Evolutionary conservation across 2,797 vertebrate species (phyloP).

Genomic region (Periparus ater): DNA sequence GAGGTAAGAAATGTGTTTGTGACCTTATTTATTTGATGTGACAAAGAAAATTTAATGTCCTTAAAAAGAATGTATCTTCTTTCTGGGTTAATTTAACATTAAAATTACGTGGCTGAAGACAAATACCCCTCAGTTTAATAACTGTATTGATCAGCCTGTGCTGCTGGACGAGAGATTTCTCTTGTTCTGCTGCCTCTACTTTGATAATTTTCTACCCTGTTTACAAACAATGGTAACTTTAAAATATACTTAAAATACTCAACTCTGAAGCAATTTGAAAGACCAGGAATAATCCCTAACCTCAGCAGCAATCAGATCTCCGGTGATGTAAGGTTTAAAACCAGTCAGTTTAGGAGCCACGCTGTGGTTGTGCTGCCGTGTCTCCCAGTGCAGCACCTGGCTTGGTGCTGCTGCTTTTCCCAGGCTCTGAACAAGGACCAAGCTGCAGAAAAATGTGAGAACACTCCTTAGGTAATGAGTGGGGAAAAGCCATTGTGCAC

Average conservation of each 20-base stretch:
- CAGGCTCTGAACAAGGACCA: accelerated
- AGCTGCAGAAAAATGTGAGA: not conserved
- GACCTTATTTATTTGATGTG: constrained; percentile 12
- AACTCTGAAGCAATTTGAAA: not conserved
- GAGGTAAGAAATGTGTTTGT: not conserved
- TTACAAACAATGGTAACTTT: not conserved
- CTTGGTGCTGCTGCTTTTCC: not conserved
- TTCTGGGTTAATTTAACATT: constrained; percentile 1
- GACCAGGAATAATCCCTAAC: not conserved
- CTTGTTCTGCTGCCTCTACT: not conserved
- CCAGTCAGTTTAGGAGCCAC: not conserved
- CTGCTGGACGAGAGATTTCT: not conserved
- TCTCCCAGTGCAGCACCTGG: accelerated
- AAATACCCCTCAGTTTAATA: not conserved
- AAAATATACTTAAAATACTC: not conserved
- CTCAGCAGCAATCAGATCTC: not conserved
- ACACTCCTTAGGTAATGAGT: not conserved
- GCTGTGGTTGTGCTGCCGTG: not conserved
- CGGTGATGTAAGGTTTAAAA: not conserved
- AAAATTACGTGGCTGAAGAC: not conserved
- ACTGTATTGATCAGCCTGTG: not conserved
- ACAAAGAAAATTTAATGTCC: constrained; percentile 2
- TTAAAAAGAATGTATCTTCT: not conserved
- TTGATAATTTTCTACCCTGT: not conserved
- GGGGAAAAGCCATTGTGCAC: not conserved